Percentiles rank a stretch among this genome's conserved stretches.
Conservation (phyloP, 1,140 invertebrate genomes). For the Euborellia annulipes region DNA sequence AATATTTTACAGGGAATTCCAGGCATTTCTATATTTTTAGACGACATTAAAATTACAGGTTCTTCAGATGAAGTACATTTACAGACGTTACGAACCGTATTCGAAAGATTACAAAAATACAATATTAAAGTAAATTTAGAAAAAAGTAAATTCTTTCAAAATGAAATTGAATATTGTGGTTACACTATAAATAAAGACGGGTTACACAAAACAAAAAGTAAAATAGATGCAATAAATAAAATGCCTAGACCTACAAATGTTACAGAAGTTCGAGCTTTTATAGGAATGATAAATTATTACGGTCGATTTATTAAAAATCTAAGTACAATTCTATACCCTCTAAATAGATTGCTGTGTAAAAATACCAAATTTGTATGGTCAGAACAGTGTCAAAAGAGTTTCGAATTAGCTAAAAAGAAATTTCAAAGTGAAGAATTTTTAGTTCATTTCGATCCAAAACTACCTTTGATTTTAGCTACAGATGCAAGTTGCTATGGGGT, state of each 20-base stretch:
- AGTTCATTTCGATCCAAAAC: too few species aligned
- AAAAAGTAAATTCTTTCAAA: conserved; percentile 15
- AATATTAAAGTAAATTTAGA: conserved; percentile 14
- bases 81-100: conserved; percentile 13
- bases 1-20: conserved; percentile 17
- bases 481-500: too few species aligned
- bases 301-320: conserved; percentile 15
- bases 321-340: conserved; percentile 10
- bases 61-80: conserved; percentile 4
- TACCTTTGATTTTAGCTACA: too few species aligned
- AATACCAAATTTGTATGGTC: conserved; percentile 14
- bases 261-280: conserved; percentile 15
- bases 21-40: conserved; percentile 19
- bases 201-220: conserved; percentile 11
- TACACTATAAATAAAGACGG: conserved; percentile 18
- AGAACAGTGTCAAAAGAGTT: conserved; percentile 15
- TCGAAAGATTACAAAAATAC: conserved; percentile 13
- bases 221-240: conserved; percentile 13
- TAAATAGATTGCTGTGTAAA: conserved; percentile 18
- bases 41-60: conserved; percentile 21
- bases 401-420: conserved; percentile 17
- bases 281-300: conserved; percentile 21
- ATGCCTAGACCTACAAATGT: conserved; percentile 11
- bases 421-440: conserved; percentile 11
- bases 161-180: conserved; percentile 18